Evolutionary conservation across 1,140 invertebrate genomes (phyloP).

Genomic region (Macrobrachium rosenbergii): DNA sequence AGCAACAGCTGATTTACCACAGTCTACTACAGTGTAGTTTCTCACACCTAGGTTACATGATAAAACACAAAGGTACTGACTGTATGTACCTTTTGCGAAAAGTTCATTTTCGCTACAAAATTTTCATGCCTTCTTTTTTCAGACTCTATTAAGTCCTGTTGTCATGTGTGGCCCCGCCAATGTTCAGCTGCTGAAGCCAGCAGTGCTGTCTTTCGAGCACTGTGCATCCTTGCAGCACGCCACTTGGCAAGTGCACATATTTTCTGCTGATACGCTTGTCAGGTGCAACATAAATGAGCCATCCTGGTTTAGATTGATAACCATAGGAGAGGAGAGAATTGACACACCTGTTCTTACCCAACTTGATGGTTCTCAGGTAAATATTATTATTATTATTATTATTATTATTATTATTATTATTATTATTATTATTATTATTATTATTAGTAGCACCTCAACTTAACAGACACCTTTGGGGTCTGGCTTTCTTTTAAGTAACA

Average conservation of each 20-base stretch:
- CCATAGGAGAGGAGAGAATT: constrained; percentile 93
- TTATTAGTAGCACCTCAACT: too few relatives aligned
- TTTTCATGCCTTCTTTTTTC: neutral
- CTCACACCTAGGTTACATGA: too few relatives aligned
- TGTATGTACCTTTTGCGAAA: neutral
- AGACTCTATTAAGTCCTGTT: constrained; percentile 92
- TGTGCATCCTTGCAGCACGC: constrained; percentile 87
- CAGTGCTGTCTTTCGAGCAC: constrained; percentile 93
- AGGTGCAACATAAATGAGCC: neutral
- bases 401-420: too few relatives aligned
- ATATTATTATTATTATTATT: neutral
- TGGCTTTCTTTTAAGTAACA: too few relatives aligned
- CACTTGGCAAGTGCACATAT: constrained; percentile 84
- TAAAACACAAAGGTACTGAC: too few relatives aligned
- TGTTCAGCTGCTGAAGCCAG: constrained; percentile 85
- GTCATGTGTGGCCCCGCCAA: constrained; percentile 88
- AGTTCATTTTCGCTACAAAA: too few relatives aligned
- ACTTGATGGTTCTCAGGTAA: constrained; percentile 81
- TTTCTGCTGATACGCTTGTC: constrained; percentile 67
- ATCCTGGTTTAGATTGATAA: constrained; percentile 80
- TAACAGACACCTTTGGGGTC: too few relatives aligned
- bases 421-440: neutral
- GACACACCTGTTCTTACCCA: constrained; percentile 95
- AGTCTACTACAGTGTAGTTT: too few relatives aligned
- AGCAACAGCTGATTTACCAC: too few relatives aligned